phyloP scores from a whole-genome alignment of 1,140 invertebrate genomes.

The Zaprionus davidi region DNA sequence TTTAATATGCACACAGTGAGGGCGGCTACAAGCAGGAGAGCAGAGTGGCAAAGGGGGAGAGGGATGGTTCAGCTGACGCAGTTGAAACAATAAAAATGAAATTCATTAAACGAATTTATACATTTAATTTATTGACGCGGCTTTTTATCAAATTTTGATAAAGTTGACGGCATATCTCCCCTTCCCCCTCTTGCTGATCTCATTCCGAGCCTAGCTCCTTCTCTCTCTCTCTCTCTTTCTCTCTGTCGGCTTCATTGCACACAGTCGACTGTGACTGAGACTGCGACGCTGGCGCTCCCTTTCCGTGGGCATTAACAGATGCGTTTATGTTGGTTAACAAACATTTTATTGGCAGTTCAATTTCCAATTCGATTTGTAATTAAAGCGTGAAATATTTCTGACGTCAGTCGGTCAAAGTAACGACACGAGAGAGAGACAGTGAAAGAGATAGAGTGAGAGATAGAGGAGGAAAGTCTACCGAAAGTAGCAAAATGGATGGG shows the following conservation, averaged over 20 bases:
- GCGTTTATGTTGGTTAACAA: slow-evolving; percentile 80
- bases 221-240: neutral
- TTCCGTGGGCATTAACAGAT: slow-evolving; percentile 71
- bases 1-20: slow-evolving; percentile 69
- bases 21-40: neutral
- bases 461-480: neutral
- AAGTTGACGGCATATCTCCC: slow-evolving; percentile 24
- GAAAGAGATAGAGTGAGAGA: neutral
- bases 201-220: too few relatives aligned
- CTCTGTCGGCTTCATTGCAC: slow-evolving; percentile 63
- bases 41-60: neutral
- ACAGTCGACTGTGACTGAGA: slow-evolving; percentile 24
- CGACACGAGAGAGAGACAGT: neutral
- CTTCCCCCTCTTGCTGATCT: neutral
- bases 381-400: slow-evolving; percentile 76
- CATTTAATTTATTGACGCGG: slow-evolving; percentile 79
- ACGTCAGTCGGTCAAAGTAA: slow-evolving; percentile 15
- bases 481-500: too few relatives aligned
- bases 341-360: slow-evolving; percentile 76
- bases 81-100: slow-evolving; percentile 75
- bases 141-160: slow-evolving; percentile 81
- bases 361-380: slow-evolving; percentile 72
- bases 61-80: slow-evolving; percentile 46
- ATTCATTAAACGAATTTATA: slow-evolving; percentile 82
- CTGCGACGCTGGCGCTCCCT: slow-evolving; percentile 50